phyloP scores from a whole-genome alignment of 2,797 vertebrate species.

The Toxotes lorentzi region DNA sequence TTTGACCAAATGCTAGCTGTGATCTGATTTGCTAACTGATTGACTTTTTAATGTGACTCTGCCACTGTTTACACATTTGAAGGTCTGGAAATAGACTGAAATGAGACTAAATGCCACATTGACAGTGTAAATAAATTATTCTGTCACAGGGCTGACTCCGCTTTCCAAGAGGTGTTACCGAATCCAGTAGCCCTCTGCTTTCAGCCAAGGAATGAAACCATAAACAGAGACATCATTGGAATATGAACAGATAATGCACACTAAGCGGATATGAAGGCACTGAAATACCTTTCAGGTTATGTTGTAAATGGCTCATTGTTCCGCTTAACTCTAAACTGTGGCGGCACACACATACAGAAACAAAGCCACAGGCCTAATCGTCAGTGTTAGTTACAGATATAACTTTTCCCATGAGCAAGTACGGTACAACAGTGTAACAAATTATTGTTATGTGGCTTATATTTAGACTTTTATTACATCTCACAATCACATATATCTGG shows the following conservation, averaged over 20 bases:
- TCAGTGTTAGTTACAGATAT: background rate
- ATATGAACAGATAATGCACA: slow-evolving; percentile 52
- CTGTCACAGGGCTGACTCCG: slow-evolving; percentile 38
- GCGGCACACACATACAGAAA: slow-evolving; percentile 2
- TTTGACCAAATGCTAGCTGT: slow-evolving; percentile 46
- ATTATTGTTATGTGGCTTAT: background rate
- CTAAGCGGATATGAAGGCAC: slow-evolving; percentile 35
- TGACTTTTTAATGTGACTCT: slow-evolving; percentile 51
- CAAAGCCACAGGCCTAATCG: background rate
- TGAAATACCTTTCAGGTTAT: slow-evolving; percentile 5
- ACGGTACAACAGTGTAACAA: too few relatives aligned
- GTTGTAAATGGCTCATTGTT: slow-evolving; percentile 24
- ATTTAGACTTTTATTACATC: background rate
- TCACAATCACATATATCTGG: background rate
- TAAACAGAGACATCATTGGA: slow-evolving; percentile 34
- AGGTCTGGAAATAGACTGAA: slow-evolving; percentile 46
- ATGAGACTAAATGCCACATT: slow-evolving; percentile 52
- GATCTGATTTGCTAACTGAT: slow-evolving; percentile 58
- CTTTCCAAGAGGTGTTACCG: slow-evolving; percentile 25
- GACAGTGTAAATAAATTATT: slow-evolving; percentile 57
- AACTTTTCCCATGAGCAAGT: background rate
- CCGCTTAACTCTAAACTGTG: slow-evolving; percentile 16
- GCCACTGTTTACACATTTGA: slow-evolving; percentile 30
- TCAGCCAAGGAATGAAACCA: slow-evolving; percentile 16
- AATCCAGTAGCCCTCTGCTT: slow-evolving; percentile 26